Percentiles rank a stretch among this genome's conserved stretches.
phyloP scores from a whole-genome alignment of 2,113 vertebrate genomes.

The Centropristis striata region DNA sequence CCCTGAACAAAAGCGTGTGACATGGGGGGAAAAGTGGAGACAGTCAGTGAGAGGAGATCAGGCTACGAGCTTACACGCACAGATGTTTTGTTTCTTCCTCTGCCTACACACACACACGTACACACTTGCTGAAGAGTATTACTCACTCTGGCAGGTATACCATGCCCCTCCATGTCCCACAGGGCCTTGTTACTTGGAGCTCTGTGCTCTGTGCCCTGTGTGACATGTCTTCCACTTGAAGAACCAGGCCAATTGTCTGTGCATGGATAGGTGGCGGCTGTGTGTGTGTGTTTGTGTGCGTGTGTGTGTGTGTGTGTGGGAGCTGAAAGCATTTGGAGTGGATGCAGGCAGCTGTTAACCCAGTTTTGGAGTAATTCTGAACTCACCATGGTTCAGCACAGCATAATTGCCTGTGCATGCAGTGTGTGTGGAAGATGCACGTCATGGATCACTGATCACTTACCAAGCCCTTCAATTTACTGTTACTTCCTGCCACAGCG shows the following conservation, averaged over 20 bases:
- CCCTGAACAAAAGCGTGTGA: conserved; percentile 33
- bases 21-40: neutral
- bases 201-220: conserved; percentile 56
- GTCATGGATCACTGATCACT: conserved; percentile 49
- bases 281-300: conserved; percentile 16
- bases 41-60: conserved; percentile 15
- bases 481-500: conserved; percentile 26
- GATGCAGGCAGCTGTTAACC: conserved; percentile 68
- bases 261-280: conserved; percentile 40
- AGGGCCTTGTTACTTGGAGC: conserved; percentile 72
- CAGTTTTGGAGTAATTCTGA: conserved; percentile 59
- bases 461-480: conserved; percentile 23
- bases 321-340: conserved; percentile 27
- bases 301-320: neutral
- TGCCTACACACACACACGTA: conserved; percentile 10
- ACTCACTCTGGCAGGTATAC: conserved; percentile 71
- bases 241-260: conserved; percentile 73
- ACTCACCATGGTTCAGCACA: conserved; percentile 51
- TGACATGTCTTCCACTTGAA: conserved; percentile 70
- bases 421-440: conserved; percentile 14
- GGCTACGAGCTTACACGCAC: neutral
- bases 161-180: conserved; percentile 54
- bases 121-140: conserved; percentile 58
- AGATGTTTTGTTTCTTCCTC: conserved; percentile 44
- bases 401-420: conserved; percentile 47